A percentile compares a stretch with the other conserved stretches of the same genome.
These are phyloP conservation scores for Rousettus madagascariensis DNA, from an alignment of 2,797 vertebrate species.

Conservation along the genomic window DNA sequence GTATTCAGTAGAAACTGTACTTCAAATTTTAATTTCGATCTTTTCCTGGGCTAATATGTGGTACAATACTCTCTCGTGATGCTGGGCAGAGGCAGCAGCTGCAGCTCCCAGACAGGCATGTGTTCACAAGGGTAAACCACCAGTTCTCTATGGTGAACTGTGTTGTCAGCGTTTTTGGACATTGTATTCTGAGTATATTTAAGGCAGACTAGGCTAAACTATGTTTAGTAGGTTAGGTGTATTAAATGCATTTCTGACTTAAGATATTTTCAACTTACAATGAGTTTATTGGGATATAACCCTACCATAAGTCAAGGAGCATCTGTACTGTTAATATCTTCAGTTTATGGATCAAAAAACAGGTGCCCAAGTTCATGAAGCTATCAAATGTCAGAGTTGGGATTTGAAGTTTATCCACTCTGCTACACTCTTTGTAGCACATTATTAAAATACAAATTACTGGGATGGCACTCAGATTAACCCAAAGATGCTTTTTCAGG, in stretches of 20 bases:
- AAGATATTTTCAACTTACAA: neutral
- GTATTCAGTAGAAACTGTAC: neutral
- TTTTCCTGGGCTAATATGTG: neutral
- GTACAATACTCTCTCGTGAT: neutral
- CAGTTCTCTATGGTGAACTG: neutral
- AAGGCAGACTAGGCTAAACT: neutral
- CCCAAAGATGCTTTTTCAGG: neutral
- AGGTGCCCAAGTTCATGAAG: neutral
- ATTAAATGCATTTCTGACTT: neutral
- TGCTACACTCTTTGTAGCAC: neutral
- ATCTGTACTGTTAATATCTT: neutral
- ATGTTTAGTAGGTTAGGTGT: neutral
- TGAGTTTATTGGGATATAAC: neutral
- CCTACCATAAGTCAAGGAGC: neutral
- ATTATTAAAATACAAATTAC: neutral
- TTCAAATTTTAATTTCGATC: neutral
- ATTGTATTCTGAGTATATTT: neutral
- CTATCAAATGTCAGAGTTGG: neutral
- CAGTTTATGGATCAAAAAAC: neutral
- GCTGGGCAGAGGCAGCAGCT: neutral
- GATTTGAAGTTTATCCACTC: neutral
- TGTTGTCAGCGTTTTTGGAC: neutral
- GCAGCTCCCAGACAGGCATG: neutral
- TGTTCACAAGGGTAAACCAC: neutral
- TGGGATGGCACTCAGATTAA: too few relatives aligned